Conservation (phyloP, 2,113 vertebrate genomes). For the human region DNA sequence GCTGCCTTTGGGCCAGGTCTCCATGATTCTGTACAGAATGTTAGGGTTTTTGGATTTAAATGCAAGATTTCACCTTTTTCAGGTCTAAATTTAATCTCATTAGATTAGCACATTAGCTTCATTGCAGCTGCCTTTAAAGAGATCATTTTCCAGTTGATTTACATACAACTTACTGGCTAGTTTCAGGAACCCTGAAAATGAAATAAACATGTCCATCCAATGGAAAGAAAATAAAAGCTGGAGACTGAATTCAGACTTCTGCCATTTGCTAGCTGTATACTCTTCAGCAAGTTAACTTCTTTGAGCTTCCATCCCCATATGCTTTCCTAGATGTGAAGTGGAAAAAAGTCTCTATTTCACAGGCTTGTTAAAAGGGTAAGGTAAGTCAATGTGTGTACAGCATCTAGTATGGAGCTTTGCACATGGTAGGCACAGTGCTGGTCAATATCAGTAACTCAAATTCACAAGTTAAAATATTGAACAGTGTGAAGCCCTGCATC, state of each 20-base stretch:
- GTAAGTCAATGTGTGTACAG: no score
- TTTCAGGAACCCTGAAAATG: conserved; percentile 8
- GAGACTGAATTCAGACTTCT: background rate
- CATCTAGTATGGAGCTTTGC: background rate
- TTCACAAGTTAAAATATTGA: background rate
- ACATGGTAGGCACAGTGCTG: no score
- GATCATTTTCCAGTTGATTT: background rate
- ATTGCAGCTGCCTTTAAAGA: background rate
- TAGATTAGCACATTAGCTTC: background rate
- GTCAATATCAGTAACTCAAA: no score
- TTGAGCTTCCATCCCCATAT: background rate
- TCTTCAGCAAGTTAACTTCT: background rate
- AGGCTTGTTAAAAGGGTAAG: background rate
- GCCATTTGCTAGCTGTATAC: background rate
- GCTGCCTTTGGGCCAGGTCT: background rate
- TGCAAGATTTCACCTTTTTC: background rate
- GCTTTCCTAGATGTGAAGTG: background rate
- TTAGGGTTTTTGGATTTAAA: background rate
- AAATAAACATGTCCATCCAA: background rate
- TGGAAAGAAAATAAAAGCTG: background rate
- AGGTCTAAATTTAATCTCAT: background rate
- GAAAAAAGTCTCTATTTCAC: background rate
- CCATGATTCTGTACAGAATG: background rate
- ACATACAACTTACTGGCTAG: background rate
- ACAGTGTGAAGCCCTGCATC: background rate